These are phyloP conservation scores for Drosophila paracracens DNA, from an alignment of 2,888 invertebrate species.

Conservation along the genomic window DNA sequence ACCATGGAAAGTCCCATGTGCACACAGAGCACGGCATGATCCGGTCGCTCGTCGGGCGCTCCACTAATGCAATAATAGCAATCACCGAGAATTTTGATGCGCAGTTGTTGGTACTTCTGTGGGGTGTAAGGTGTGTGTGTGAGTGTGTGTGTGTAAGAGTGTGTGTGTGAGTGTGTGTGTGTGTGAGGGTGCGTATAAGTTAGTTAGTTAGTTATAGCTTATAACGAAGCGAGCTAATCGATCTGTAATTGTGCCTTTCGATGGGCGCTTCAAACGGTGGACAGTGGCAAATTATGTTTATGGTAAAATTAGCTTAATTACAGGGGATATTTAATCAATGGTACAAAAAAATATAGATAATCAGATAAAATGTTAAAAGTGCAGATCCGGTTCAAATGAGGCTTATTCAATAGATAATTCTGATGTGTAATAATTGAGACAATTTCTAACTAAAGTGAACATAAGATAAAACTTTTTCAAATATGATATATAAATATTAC, in stretches of 20 bases:
- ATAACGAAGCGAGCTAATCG: constrained; percentile 41
- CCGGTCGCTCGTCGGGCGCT: constrained; percentile 94
- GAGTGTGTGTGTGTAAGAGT: background rate
- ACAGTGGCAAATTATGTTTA: background rate
- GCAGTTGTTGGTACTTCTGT: constrained; percentile 95
- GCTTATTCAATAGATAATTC: background rate
- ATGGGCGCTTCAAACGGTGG: background rate
- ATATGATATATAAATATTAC: background rate
- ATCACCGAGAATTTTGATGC: constrained; percentile 98
- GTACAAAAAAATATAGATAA: constrained; percentile 7
- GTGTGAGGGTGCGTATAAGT: background rate
- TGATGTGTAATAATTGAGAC: background rate
- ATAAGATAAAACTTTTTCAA: background rate
- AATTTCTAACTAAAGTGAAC: background rate
- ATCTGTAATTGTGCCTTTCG: constrained; percentile 16
- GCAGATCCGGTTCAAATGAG: background rate
- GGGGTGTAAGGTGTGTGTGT: background rate
- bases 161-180: constrained; percentile 1
- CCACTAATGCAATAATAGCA: constrained; percentile 99
- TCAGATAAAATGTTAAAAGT: background rate
- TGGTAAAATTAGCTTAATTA: constrained; percentile 9
- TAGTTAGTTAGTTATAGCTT: constrained; percentile 21
- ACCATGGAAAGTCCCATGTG: constrained; percentile 99
- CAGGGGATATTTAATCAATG: constrained; percentile 6
- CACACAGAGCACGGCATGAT: constrained; percentile 96